Evolutionary conservation across 2,113 vertebrate species (phyloP).

Genomic region (Syngnathus floridae): DNA sequence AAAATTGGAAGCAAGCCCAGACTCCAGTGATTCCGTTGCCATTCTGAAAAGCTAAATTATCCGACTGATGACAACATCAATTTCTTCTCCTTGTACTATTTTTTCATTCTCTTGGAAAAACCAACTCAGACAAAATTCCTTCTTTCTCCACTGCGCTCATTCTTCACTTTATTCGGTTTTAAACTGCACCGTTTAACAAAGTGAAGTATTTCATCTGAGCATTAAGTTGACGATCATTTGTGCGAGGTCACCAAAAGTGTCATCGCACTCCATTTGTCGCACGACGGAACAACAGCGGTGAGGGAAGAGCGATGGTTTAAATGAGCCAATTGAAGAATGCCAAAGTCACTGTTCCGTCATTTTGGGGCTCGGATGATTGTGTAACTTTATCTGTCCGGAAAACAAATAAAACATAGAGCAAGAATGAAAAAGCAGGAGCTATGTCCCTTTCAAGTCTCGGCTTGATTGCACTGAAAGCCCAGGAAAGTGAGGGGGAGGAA

Average conservation of each 20-base stretch:
- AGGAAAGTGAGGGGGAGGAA: conserved; percentile 31
- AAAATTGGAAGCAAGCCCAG: not conserved
- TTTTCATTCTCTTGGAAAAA: not conserved
- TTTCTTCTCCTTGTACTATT: not conserved
- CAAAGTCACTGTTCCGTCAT: conserved; percentile 34
- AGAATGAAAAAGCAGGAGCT: conserved; percentile 12
- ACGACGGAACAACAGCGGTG: not conserved
- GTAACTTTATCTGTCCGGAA: conserved; percentile 27
- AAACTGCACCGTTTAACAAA: not conserved
- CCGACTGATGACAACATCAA: not conserved
- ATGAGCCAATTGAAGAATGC: conserved; percentile 39
- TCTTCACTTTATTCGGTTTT: not conserved
- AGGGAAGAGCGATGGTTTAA: conserved; percentile 36
- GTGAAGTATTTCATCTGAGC: conserved; percentile 1
- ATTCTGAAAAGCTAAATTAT: not conserved
- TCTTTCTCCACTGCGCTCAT: not conserved
- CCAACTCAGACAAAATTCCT: conserved; percentile 1
- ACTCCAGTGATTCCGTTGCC: not conserved
- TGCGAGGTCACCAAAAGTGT: not conserved
- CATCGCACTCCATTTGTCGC: not conserved
- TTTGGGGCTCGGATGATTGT: conserved; percentile 35
- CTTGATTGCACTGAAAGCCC: conserved; percentile 51
- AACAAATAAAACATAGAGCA: conserved; percentile 66
- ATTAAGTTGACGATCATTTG: not conserved
- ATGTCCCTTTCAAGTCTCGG: conserved; percentile 26